A percentile compares a stretch with the other conserved stretches of the same genome.
Conservation (phyloP, 2,888 invertebrate species). For the Agrotis clavis region DNA sequence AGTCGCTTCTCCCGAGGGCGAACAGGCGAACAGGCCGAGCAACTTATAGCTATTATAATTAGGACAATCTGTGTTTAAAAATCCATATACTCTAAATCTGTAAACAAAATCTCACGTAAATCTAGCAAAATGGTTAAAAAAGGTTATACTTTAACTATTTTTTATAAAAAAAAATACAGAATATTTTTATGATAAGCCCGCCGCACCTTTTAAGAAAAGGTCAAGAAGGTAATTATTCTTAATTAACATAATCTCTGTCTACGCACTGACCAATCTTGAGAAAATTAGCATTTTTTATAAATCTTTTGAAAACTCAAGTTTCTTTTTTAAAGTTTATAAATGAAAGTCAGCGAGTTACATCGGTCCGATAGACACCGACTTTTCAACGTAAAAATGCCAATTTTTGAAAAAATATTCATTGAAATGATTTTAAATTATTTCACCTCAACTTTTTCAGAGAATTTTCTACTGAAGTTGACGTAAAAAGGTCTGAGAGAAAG, state of each 20-base stretch:
- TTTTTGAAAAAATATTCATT: constrained; percentile 31
- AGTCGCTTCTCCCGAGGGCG: no score
- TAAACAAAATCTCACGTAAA: no score
- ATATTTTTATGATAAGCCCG: background rate
- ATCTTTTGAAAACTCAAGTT: background rate
- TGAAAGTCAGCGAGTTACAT: constrained; percentile 16
- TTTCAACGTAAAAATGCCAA: constrained; percentile 23
- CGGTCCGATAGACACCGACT: background rate
- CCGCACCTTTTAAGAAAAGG: background rate
- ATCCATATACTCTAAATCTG: no score
- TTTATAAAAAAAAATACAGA: no score
- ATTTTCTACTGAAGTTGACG: background rate
- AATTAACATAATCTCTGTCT: constrained; percentile 13
- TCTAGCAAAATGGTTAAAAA: no score
- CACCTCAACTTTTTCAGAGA: constrained; percentile 3
- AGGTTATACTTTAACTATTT: no score
- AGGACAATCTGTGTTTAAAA: no score
- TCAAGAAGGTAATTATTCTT: constrained; percentile 10
- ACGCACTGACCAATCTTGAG: constrained; percentile 5
- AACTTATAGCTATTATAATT: no score
- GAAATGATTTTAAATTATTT: constrained; percentile 29
- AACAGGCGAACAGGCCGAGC: no score
- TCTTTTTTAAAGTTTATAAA: constrained; percentile 19
- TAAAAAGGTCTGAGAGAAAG: background rate
- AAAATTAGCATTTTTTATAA: constrained; percentile 37